These are phyloP conservation scores for Endotricha flammealis DNA, from an alignment of 2,888 invertebrate genomes.

Conservation along the genomic window DNA sequence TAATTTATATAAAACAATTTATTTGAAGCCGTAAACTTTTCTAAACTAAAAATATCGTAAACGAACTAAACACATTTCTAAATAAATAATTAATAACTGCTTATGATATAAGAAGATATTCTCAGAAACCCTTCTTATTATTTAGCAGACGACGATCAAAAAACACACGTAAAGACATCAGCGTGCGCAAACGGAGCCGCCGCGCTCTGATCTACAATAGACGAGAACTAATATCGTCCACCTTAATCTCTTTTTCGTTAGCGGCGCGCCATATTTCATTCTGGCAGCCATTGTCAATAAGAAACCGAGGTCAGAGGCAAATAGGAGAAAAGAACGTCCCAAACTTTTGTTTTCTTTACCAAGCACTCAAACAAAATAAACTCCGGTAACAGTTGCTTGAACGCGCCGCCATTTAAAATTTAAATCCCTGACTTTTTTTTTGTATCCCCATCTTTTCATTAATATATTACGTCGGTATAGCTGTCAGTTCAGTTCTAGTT, in stretches of 20 bases:
- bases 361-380: conserved; percentile 71
- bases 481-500: conserved; percentile 67
- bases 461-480: conserved; percentile 68
- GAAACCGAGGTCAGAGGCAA: conserved; percentile 73
- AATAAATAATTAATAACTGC: too few relatives aligned
- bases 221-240: conserved; percentile 55
- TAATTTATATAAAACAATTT: too few relatives aligned
- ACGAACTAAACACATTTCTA: too few relatives aligned
- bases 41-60: too few relatives aligned
- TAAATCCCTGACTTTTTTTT: conserved; percentile 61
- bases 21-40: too few relatives aligned
- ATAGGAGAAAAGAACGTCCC: conserved; percentile 65
- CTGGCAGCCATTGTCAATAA: conserved; percentile 76
- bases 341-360: conserved; percentile 71
- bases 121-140: conserved; percentile 59
- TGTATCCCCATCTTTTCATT: conserved; percentile 71
- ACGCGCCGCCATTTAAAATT: conserved; percentile 71
- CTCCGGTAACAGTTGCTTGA: conserved; percentile 60
- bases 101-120: conserved; percentile 22
- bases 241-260: conserved; percentile 72
- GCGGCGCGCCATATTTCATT: conserved; percentile 74
- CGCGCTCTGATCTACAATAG: conserved; percentile 31
- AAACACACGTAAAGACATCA: conserved; percentile 46
- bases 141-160: conserved; percentile 56
- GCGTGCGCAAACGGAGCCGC: conserved; percentile 21